Evolutionary conservation across 2,888 invertebrate species (phyloP).

Genomic region (Thelaira solivaga): DNA sequence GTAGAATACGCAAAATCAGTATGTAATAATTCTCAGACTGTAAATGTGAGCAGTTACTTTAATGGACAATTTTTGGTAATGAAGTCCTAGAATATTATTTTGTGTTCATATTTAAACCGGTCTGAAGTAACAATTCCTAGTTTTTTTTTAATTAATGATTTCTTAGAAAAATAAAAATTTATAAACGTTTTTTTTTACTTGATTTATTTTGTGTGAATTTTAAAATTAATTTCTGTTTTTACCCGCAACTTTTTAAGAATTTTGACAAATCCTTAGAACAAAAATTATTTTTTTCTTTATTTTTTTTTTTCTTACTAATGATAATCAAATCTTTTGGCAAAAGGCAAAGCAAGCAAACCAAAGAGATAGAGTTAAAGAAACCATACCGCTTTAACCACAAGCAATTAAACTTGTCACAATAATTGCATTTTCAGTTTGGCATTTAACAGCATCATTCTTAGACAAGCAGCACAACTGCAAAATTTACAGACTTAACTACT

Average conservation of each 20-base stretch:
- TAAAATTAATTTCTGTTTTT: no score
- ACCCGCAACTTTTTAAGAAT: background rate
- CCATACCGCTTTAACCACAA: conserved; percentile 67
- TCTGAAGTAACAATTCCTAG: no score
- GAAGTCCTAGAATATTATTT: no score
- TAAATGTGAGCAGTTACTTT: no score
- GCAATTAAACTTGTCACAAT: conserved; percentile 76
- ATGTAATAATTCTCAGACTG: no score
- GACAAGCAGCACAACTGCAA: conserved; percentile 25
- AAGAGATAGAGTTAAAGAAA: conserved; percentile 54
- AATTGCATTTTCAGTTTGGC: conserved; percentile 71
- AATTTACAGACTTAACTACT: conserved; percentile 47
- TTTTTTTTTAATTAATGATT: no score
- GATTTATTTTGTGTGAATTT: no score
- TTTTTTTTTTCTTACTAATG: background rate
- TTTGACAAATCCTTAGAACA: conserved; percentile 10
- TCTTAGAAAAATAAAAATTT: no score
- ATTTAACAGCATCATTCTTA: conserved; percentile 40
- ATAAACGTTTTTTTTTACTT: no score
- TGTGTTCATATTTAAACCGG: no score
- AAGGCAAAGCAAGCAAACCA: conserved; percentile 13
- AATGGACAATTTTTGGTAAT: no score
- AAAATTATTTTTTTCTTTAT: background rate
- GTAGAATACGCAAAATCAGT: no score
- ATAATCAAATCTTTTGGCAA: conserved; percentile 60